Conservation (phyloP, 2,113 vertebrate species). For the Esox niger region DNA sequence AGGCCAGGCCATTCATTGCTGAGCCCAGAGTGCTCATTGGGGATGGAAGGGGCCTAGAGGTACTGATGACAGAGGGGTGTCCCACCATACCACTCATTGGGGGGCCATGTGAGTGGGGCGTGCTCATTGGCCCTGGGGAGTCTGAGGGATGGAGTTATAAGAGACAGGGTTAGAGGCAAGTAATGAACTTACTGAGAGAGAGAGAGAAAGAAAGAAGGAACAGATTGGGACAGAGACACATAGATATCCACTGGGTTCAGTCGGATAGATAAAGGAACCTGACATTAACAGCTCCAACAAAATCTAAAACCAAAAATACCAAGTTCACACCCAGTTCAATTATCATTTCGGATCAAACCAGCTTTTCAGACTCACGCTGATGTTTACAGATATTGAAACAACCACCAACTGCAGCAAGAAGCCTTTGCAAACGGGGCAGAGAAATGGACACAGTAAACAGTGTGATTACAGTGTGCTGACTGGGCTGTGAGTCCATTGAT, state of each 20-base stretch:
- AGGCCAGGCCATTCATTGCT: constrained; percentile 72
- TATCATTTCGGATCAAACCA: too few relatives aligned
- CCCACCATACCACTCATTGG: constrained; percentile 71
- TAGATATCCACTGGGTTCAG: too few relatives aligned
- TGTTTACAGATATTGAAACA: constrained; percentile 2
- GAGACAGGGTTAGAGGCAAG: neutral
- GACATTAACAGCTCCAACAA: too few relatives aligned
- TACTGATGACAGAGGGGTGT: constrained; percentile 76
- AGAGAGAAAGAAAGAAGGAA: too few relatives aligned
- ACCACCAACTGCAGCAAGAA: too few relatives aligned
- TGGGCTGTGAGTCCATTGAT: constrained; percentile 55
- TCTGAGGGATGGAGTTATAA: constrained; percentile 51
- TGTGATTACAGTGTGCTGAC: constrained; percentile 51
- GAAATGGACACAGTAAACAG: constrained; percentile 19
- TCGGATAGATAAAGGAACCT: too few relatives aligned
- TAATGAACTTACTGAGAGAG: too few relatives aligned
- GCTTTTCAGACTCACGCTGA: constrained; percentile 2
- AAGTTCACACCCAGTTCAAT: too few relatives aligned
- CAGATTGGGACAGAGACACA: too few relatives aligned
- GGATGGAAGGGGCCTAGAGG: constrained; percentile 63
- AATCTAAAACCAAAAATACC: too few relatives aligned
- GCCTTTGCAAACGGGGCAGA: neutral
- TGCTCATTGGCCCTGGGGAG: constrained; percentile 67
- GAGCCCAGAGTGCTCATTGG: constrained; percentile 67
- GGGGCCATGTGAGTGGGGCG: constrained; percentile 57